A percentile compares a stretch with the other conserved stretches of the same genome.
phyloP scores from a whole-genome alignment of 2,888 invertebrate species.

The Zhengitettix transpicula region DNA sequence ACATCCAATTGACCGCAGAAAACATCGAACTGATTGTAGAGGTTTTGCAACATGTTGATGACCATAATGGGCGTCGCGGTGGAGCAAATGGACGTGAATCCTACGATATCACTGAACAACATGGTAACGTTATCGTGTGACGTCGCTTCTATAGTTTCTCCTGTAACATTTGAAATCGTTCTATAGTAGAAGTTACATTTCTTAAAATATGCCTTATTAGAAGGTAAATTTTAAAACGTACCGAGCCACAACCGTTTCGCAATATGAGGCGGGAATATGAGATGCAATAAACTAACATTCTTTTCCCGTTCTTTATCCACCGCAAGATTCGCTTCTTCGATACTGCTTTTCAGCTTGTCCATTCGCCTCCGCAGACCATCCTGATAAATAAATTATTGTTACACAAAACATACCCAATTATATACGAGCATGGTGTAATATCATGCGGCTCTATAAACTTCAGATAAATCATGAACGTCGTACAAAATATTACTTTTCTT shows the following conservation, averaged over 20 bases:
- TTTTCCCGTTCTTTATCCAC: constrained; percentile 87
- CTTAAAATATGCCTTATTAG: too few species aligned
- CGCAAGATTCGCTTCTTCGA: constrained; percentile 82
- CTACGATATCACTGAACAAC: constrained; percentile 91
- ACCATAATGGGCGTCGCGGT: constrained; percentile 92
- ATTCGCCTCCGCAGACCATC: constrained; percentile 78
- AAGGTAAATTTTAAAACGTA: constrained; percentile 26
- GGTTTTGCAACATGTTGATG: constrained; percentile 81
- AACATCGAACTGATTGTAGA: constrained; percentile 85
- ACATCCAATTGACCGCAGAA: constrained; percentile 87
- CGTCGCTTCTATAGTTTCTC: constrained; percentile 81
- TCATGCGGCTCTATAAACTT: too few species aligned
- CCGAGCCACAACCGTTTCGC: constrained; percentile 87
- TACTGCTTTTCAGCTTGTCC: constrained; percentile 86
- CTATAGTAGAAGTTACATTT: too few species aligned
- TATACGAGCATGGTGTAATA: too few species aligned
- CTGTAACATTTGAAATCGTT: constrained; percentile 25
- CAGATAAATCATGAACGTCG: too few species aligned
- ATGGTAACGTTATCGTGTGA: constrained; percentile 88
- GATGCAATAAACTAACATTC: constrained; percentile 81
- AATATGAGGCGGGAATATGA: constrained; percentile 90
- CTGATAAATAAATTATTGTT: constrained; percentile 24
- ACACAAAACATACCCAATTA: too few species aligned
- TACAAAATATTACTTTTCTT: too few species aligned
- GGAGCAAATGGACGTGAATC: constrained; percentile 90